Percentiles rank a stretch among this genome's conserved stretches.
phyloP scores from a whole-genome alignment of 1,140 invertebrate species.

The Philopotamus ludificatus region DNA sequence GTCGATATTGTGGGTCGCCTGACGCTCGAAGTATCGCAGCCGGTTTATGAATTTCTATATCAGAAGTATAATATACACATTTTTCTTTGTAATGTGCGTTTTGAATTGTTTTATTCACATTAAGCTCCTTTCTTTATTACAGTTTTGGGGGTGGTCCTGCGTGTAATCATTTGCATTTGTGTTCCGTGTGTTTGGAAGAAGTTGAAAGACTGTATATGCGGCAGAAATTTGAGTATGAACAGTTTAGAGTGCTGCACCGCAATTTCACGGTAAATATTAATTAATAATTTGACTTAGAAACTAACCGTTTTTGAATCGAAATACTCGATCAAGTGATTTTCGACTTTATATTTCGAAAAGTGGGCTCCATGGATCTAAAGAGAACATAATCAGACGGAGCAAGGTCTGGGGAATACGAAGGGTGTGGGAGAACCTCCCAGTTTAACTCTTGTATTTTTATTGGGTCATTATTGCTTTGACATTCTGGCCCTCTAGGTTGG shows the following conservation, averaged over 20 bases:
- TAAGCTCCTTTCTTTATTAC: conserved; percentile 19
- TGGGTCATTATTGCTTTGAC: too few relatives aligned
- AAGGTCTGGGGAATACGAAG: too few relatives aligned
- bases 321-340: too few relatives aligned
- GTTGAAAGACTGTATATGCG: conserved; percentile 68
- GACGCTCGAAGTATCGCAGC: conserved; percentile 68
- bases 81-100: too few relatives aligned
- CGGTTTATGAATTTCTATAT: conserved; percentile 82
- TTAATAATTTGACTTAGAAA: too few relatives aligned
- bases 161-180: conserved; percentile 75
- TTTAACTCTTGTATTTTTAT: too few relatives aligned
- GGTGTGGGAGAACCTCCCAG: too few relatives aligned
- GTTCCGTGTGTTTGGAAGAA: conserved; percentile 72
- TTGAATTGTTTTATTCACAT: not conserved
- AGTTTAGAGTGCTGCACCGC: conserved; percentile 71
- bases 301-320: too few relatives aligned
- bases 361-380: too few relatives aligned
- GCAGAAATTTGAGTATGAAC: conserved; percentile 71
- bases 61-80: conserved; percentile 57
- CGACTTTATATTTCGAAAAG: too few relatives aligned
- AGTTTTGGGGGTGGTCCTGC: conserved; percentile 83
- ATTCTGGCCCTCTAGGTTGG: too few relatives aligned
- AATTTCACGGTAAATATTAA: conserved; percentile 59
- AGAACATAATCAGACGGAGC: too few relatives aligned
- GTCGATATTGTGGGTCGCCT: conserved; percentile 68